Conservation (phyloP, 2,797 vertebrate species). For the Craterocephalus amniculus region DNA sequence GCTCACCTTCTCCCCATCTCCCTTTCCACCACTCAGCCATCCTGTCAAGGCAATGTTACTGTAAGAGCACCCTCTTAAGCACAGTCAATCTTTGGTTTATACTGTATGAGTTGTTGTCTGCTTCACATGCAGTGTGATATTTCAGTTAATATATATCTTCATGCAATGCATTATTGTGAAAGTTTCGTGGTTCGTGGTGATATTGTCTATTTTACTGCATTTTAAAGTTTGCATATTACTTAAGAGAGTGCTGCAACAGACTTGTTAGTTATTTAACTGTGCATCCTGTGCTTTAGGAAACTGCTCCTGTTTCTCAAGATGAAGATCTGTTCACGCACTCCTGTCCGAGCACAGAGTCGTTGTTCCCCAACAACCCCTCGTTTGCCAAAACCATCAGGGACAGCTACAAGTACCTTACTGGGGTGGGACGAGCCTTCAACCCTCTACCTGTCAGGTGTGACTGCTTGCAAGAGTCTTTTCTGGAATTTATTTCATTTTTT, state of each 20-base stretch:
- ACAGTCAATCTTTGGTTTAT: constrained; percentile 1
- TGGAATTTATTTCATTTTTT: neutral
- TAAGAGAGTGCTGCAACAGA: neutral
- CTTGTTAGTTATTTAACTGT: neutral
- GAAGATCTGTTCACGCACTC: constrained; percentile 84
- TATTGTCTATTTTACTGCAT: neutral
- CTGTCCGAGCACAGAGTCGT: constrained; percentile 84
- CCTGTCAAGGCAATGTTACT: constrained; percentile 78
- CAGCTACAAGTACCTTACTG: constrained; percentile 86
- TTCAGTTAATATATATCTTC: neutral
- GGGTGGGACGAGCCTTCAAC: constrained; percentile 80
- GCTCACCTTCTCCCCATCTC: constrained; percentile 86
- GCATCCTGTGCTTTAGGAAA: constrained; percentile 59
- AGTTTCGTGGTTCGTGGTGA: neutral
- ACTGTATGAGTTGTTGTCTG: neutral
- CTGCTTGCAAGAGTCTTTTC: neutral
- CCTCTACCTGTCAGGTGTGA: constrained; percentile 77
- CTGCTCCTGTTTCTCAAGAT: constrained; percentile 48
- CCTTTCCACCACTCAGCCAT: constrained; percentile 77
- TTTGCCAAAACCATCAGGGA: constrained; percentile 87
- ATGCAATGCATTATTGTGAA: neutral
- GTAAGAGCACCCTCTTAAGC: constrained; percentile 56
- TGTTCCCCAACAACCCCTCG: constrained; percentile 87
- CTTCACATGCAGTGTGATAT: neutral
- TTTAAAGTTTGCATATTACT: neutral